phyloP scores from a whole-genome alignment of 1,140 invertebrate genomes.

The Brachystomella parvula region DNA sequence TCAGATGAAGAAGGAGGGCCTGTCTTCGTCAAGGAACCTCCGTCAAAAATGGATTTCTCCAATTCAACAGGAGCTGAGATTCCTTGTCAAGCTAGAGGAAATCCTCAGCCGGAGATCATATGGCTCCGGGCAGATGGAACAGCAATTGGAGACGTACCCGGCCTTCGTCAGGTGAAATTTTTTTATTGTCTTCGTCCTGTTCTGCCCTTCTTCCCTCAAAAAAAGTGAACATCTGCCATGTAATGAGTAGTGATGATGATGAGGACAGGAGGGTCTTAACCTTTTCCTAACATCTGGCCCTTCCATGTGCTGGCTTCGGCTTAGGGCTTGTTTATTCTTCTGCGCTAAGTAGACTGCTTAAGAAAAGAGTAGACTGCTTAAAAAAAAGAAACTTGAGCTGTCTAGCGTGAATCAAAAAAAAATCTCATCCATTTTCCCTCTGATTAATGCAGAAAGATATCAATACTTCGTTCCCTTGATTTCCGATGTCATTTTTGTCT shows the following conservation, averaged over 20 bases:
- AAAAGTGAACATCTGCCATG: not conserved
- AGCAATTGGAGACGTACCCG: constrained; percentile 78
- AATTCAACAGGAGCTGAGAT: constrained; percentile 88
- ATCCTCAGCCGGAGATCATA: constrained; percentile 80
- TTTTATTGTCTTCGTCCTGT: not conserved
- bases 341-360: too few relatives aligned
- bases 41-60: constrained; percentile 82
- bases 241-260: not conserved
- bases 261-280: too few relatives aligned
- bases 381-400: too few relatives aligned
- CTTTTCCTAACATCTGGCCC: too few relatives aligned
- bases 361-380: too few relatives aligned
- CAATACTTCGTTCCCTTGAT: not conserved
- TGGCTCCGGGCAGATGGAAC: constrained; percentile 83
- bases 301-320: too few relatives aligned
- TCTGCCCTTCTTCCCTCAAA: constrained; percentile 21
- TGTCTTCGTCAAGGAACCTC: constrained; percentile 83
- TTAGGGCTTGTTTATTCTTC: too few relatives aligned
- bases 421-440: constrained; percentile 14
- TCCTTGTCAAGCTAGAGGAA: constrained; percentile 82
- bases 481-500: not conserved
- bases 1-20: constrained; percentile 53
- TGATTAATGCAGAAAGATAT: too few relatives aligned
- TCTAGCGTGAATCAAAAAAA: too few relatives aligned
- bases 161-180: constrained; percentile 61